Base-by-base conservation (phyloP, 2,113 vertebrate species). In the Ophiodon elongatus region DNA sequence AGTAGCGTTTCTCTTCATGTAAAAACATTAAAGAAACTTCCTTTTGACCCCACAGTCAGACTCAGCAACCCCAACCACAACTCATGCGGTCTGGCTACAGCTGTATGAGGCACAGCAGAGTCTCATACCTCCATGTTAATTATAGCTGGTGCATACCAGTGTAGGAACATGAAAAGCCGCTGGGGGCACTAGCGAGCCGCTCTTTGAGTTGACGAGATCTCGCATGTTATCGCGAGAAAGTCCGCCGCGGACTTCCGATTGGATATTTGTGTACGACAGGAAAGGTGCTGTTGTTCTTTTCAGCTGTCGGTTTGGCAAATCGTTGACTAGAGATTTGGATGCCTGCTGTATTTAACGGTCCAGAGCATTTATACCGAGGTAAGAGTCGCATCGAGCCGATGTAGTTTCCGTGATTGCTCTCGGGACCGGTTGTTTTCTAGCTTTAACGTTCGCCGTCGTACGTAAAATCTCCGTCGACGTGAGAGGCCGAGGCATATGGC, bases 321-420 rank as follows among this genome's bases (percentile, higher is more conserved):
- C n/a, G 6, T 27, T 23, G 2, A 35, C 11, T 76, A 29, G 1
- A 45, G 6, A 79, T 21, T 54, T 82, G 52, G 68, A 60, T 76
- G 37, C 60, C 60, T 37, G 8, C 60, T 17, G 8, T 27, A 60
- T 88, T 84, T 35, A 31, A 39, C 10, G 6, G 4, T 1, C 1
- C 59, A 52, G 4, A 52, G 1, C 4, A 74, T 39, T 27, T 11
- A 62, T 39, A 89, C 43, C 0, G 37, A 88, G 91, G 93, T 94
- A 89, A 88, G 81, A 15, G 15, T 17, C 27, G 31, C 0, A 10
- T 0, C 0, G 9, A 31, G 0, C 0, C 0, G 2, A 15, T 80
- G 1, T 14, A 25, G n/a, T 45, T 59, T 64, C 23, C 68, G 35
- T 27, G 17, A 17, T 25, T 37, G 25, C 0, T 4, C 4, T 21